Evolutionary conservation across 64 coral and sea anemone genomes (phyloP), one percentile per base, ranked within the genome.

Genomic region (Montipora cactus): DNA sequence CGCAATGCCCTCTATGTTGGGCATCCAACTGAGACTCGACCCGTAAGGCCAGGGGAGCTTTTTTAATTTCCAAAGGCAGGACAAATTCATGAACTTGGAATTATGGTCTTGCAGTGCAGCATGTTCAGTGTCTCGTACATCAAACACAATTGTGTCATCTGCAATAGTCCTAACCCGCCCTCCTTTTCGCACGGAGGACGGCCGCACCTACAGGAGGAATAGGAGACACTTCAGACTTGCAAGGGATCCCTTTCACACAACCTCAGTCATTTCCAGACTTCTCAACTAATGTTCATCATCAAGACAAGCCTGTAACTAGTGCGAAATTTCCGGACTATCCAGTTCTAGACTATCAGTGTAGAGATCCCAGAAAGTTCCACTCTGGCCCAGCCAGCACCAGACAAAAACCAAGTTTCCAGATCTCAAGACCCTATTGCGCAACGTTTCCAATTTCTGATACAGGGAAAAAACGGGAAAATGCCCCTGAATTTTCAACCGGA

Each of bases 161-260:
- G 25, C 25, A 25, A 25, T 25, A 25, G 25, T 25, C 25, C 25
- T 25, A 25, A 25, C 25, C 25, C 25, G 25, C 25, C 25, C 25
- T 25, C 25, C 25, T 25, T 25, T 25, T 25, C 25, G 72, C 37
- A 86, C 83, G 14, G 83, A 87, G 46, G 62, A 87, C 53, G 62
- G 62, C 58, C 83, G 37, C 47, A 73, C n/a, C 2, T 87, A 69
- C 68, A 47, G 28, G 46, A 67, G 83, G 37, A 68, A 87, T 49
- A 11, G 47, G 2, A 87, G 59, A 10, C 83, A 87, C 12, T 62
- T 86, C 61, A 67, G 37, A 47, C 83, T 21, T 1, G 69, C 25
- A 49, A 25, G 25, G 21, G 49, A 80, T 18, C 78, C 51, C 3
- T 80, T 80, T 49, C 16, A 57, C 4, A 58, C 2, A 80, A 49